A percentile compares a stretch with the other conserved stretches of the same genome.
These are phyloP conservation scores for Drosophila gunungcola DNA, from an alignment of 1,140 invertebrate genomes.

Conservation along the genomic window DNA sequence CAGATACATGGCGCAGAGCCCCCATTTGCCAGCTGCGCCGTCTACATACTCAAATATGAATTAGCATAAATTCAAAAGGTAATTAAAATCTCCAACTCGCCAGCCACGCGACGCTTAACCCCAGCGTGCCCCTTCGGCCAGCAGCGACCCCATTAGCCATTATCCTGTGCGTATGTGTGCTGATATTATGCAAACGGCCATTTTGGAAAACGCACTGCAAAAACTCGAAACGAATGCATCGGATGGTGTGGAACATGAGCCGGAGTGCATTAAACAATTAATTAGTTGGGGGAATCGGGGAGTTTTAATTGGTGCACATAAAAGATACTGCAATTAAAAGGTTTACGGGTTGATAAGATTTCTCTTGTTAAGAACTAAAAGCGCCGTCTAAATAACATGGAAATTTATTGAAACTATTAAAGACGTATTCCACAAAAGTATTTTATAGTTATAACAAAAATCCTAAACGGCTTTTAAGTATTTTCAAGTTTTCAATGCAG, in stretches of 20 bases:
- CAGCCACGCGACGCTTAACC: slow-evolving; percentile 4
- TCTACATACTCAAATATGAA: slow-evolving; percentile 80
- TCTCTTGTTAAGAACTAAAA: neutral
- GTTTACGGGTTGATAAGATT: slow-evolving; percentile 20
- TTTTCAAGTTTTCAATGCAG: neutral
- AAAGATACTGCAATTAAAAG: slow-evolving; percentile 37
- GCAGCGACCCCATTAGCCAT: slow-evolving; percentile 58
- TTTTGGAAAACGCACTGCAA: slow-evolving; percentile 46
- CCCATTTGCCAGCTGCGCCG: slow-evolving; percentile 49
- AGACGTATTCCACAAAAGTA: too few species aligned
- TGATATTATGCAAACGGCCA: slow-evolving; percentile 62
- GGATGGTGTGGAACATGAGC: slow-evolving; percentile 38
- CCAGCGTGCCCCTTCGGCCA: slow-evolving; percentile 1
- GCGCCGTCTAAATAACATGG: too few species aligned
- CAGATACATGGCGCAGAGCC: slow-evolving; percentile 20
- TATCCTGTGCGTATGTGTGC: slow-evolving; percentile 44
- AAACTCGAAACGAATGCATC: slow-evolving; percentile 7
- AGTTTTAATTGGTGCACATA: slow-evolving; percentile 41
- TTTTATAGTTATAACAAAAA: too few species aligned
- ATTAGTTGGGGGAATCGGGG: slow-evolving; percentile 61
- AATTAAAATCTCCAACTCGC: slow-evolving; percentile 70
- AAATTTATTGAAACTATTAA: too few species aligned
- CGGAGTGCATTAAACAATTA: slow-evolving; percentile 80
- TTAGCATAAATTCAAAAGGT: slow-evolving; percentile 80
- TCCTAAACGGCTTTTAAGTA: too few species aligned